phyloP scores from a whole-genome alignment of 2,113 vertebrate species.

The Saimiri boliviensis region DNA sequence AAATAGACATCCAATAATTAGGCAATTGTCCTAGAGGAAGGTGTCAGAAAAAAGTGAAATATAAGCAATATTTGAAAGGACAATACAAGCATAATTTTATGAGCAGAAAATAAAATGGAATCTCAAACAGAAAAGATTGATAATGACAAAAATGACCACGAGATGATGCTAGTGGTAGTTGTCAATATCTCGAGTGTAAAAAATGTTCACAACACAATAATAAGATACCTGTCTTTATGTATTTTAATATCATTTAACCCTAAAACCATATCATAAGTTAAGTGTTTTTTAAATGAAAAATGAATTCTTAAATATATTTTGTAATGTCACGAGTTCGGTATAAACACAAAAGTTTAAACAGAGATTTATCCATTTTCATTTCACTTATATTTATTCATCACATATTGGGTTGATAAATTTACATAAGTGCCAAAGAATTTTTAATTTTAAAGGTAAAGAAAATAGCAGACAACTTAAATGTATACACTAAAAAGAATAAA shows the following conservation, averaged over 20 bases:
- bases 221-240: background rate
- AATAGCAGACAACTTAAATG: background rate
- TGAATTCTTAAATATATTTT: background rate
- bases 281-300: background rate
- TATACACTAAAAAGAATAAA: background rate
- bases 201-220: background rate
- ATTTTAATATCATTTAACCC: too few relatives aligned
- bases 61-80: background rate
- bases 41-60: background rate
- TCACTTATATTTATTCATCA: background rate
- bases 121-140: background rate
- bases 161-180: background rate
- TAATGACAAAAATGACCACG: background rate
- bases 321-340: background rate
- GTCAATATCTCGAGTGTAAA: background rate
- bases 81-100: background rate
- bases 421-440: background rate
- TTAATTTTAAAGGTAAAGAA: background rate
- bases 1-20: background rate
- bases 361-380: background rate
- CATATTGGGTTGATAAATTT: background rate
- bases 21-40: background rate
- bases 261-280: background rate
- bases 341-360: background rate
- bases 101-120: background rate